Evolutionary conservation across 2,888 invertebrate species (phyloP).

Genomic region (Crematogaster levior): DNA sequence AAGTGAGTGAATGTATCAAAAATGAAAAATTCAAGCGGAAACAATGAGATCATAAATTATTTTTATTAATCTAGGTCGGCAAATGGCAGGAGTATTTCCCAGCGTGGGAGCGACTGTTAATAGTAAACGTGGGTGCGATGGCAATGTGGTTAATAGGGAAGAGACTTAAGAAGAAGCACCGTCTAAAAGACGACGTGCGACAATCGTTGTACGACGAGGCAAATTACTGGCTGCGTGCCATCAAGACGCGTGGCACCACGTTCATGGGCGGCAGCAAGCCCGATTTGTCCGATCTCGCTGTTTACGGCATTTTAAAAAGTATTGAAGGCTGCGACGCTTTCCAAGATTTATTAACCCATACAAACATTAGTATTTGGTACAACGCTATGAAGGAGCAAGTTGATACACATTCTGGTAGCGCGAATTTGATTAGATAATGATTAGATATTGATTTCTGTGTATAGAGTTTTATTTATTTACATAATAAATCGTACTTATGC

Average conservation of each 20-base stretch:
- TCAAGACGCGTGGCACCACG: constrained; percentile 89
- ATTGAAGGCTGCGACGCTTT: constrained; percentile 98
- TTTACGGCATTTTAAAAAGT: constrained; percentile 95
- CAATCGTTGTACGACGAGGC: constrained; percentile 96
- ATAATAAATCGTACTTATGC: constrained; percentile 48
- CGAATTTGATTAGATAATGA: constrained; percentile 40
- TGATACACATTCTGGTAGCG: constrained; percentile 87
- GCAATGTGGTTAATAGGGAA: constrained; percentile 98
- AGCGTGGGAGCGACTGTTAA: constrained; percentile 93
- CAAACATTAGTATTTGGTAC: constrained; percentile 93
- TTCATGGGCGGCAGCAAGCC: constrained; percentile 96
- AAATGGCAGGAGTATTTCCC: constrained; percentile 97
- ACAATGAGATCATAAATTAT: constrained; percentile 4
- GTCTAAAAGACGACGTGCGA: constrained; percentile 95
- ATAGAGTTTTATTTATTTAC: constrained; percentile 50
- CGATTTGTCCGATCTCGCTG: constrained; percentile 96
- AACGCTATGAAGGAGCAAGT: constrained; percentile 90
- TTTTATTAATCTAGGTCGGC: constrained; percentile 88
- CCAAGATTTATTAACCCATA: constrained; percentile 91
- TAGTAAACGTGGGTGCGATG: constrained; percentile 96
- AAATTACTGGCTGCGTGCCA: constrained; percentile 91
- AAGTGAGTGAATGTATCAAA: constrained; percentile 84
- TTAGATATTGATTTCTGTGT: background rate
- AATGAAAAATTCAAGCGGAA: background rate
- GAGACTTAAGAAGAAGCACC: constrained; percentile 93